A percentile compares a stretch with the other conserved stretches of the same genome.
phyloP scores from a whole-genome alignment of 1,140 invertebrate species.

The Proctacanthus coquilletti region DNA sequence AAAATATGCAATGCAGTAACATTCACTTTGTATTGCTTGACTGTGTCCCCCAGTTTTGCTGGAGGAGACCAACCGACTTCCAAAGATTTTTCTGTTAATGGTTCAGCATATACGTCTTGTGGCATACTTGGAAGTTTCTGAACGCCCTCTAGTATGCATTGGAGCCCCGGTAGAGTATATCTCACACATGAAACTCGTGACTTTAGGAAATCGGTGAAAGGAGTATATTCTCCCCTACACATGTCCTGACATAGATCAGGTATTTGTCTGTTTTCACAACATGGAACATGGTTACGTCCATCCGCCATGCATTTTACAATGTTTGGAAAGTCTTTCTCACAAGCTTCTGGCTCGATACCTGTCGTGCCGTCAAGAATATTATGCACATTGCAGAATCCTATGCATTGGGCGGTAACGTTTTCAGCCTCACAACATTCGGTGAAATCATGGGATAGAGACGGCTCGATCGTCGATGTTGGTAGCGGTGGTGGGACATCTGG shows the following conservation, averaged over 20 bases:
- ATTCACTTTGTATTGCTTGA: slow-evolving; percentile 53
- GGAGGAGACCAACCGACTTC: slow-evolving; percentile 53
- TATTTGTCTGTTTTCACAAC: slow-evolving; percentile 60
- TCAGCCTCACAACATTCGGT: slow-evolving; percentile 54
- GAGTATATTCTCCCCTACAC: slow-evolving; percentile 67
- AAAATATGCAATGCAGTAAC: slow-evolving; percentile 51
- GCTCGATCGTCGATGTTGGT: slow-evolving; percentile 28
- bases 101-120: slow-evolving; percentile 47
- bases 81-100: slow-evolving; percentile 49
- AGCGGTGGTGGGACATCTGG: slow-evolving; percentile 22
- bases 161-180: slow-evolving; percentile 63
- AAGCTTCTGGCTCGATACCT: slow-evolving; percentile 58
- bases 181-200: slow-evolving; percentile 68
- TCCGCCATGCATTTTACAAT: slow-evolving; percentile 63
- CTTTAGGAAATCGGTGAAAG: slow-evolving; percentile 66
- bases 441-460: slow-evolving; percentile 46
- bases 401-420: slow-evolving; percentile 50
- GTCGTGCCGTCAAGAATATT: slow-evolving; percentile 64
- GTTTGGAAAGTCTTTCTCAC: slow-evolving; percentile 56
- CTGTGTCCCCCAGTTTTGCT: slow-evolving; percentile 39
- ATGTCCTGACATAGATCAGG: slow-evolving; percentile 72
- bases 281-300: slow-evolving; percentile 67
- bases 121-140: slow-evolving; percentile 60
- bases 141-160: slow-evolving; percentile 65
- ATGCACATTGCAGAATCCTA: slow-evolving; percentile 68